Base-by-base conservation (phyloP, 2,113 vertebrate genomes). In the Eleginops maclovinus region DNA sequence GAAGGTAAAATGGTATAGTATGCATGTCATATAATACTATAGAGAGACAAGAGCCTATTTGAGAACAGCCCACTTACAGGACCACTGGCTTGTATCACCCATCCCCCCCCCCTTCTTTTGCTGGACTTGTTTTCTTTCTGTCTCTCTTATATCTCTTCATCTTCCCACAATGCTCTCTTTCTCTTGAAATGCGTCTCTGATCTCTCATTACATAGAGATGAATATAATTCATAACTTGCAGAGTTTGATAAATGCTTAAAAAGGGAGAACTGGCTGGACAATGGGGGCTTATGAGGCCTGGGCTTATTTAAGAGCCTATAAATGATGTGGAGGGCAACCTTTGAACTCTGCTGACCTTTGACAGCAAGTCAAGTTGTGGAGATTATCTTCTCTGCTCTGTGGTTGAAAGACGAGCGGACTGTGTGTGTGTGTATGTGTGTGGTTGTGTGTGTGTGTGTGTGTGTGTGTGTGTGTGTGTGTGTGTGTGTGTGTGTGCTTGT, bases 301-400 rank as follows among this genome's bases (percentile, higher is more conserved):
- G 94, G 89, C 95, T 95, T 95, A 96, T 96, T 97, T 97, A 95
- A 85, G 94, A 96, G 94, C 94, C 95, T 95, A 96, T 96, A 96
- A 96, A 97, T 96, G 96, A 95, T 93, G 90, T 94, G 87, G 94
- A 94, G 94, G 94, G 89, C 94, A 94, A 96, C 97, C 97, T 96
- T 92, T 97, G 92, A 96, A 96, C 96, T 94, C 81, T 82, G 9
- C 54, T 94, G 95, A 96, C 97, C 97, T 97, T 95, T 97, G 96
- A 96, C 96, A 96, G 95, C 94, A 86, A 88, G 96, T 95, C 95
- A 94, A 94, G 46, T 85, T 76, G 95, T 93, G 94, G 93, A 94
- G 95, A 95, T 97, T 95, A 97, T 97, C 96, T 94, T 94, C 94
- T 95, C 88, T 73, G 87, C 85, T 84, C 85, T 94, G 86, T 21